These are phyloP conservation scores for Poicephalus meyeri DNA, from an alignment of 2,113 vertebrate genomes.

Conservation along the genomic window DNA sequence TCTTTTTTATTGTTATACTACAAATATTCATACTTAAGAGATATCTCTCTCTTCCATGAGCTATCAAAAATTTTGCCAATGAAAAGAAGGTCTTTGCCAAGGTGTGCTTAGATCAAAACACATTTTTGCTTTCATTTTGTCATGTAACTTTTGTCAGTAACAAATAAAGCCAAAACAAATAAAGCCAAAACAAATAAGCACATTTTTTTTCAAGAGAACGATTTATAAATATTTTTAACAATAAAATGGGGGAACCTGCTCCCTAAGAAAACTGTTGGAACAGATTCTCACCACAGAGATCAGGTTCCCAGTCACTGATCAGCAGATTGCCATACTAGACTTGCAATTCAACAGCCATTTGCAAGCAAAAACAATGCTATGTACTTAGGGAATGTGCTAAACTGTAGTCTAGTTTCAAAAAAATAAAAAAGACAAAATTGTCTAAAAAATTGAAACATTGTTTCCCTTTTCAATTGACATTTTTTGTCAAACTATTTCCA, in stretches of 20 bases:
- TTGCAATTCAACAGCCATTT: not conserved
- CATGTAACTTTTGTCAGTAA: not conserved
- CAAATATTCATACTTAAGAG: not conserved
- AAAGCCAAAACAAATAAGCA: not conserved
- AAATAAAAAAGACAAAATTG: not conserved
- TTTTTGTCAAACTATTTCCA: not conserved
- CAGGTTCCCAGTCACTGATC: not conserved
- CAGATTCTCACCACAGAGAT: not conserved
- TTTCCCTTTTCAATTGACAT: not conserved
- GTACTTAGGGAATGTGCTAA: not conserved
- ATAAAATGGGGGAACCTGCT: not conserved
- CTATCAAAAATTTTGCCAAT: not conserved
- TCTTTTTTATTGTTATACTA: not conserved
- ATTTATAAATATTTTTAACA: not conserved
- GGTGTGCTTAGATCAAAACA: not conserved
- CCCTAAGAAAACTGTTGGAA: not conserved
- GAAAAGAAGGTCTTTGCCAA: not conserved
- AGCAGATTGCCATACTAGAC: accelerated
- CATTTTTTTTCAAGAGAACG: not conserved
- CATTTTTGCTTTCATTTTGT: not conserved
- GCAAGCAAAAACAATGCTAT: not conserved
- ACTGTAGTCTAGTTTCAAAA: not conserved
- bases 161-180: not conserved
- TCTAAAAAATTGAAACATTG: not conserved
- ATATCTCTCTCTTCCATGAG: not conserved